phyloP scores from a whole-genome alignment of 2,888 invertebrate genomes.

The Clanis bilineata region DNA sequence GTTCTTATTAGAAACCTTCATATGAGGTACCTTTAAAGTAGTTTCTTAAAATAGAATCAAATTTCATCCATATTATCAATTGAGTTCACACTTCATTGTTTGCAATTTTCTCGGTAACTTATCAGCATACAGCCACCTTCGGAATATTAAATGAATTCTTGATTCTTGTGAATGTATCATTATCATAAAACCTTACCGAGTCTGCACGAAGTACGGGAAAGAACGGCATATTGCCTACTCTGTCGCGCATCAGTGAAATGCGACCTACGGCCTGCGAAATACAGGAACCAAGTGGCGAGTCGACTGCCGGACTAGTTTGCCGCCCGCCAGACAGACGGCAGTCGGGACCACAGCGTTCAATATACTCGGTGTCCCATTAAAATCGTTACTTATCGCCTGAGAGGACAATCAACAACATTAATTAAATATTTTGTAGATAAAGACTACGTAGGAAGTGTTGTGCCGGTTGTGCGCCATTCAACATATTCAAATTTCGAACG shows the following conservation, averaged over 20 bases:
- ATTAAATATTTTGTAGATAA: neutral
- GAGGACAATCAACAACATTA: neutral
- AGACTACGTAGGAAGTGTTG: neutral
- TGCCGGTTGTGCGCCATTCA: neutral
- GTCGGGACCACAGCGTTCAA: slow-evolving; percentile 36
- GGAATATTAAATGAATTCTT: slow-evolving; percentile 19
- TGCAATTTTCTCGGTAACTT: slow-evolving; percentile 8
- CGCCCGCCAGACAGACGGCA: slow-evolving; percentile 37
- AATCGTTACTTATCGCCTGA: slow-evolving; percentile 7
- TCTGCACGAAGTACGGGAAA: slow-evolving; percentile 23
- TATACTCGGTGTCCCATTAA: slow-evolving; percentile 26
- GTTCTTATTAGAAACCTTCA: no score
- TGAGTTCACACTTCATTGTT: slow-evolving; percentile 1
- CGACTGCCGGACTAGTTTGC: slow-evolving; percentile 50
- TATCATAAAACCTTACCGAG: slow-evolving; percentile 18
- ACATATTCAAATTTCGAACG: slow-evolving; percentile 2
- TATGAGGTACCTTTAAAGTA: no score
- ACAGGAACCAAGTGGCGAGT: slow-evolving; percentile 39
- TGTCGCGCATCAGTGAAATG: slow-evolving; percentile 38
- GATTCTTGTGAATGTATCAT: slow-evolving; percentile 20
- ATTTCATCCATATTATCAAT: neutral
- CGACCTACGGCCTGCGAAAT: slow-evolving; percentile 22
- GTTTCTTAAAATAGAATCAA: neutral
- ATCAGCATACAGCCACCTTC: neutral
- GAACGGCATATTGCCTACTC: slow-evolving; percentile 28